Conservation (phyloP, 2,797 vertebrate species). For the Myotis findleyi region DNA sequence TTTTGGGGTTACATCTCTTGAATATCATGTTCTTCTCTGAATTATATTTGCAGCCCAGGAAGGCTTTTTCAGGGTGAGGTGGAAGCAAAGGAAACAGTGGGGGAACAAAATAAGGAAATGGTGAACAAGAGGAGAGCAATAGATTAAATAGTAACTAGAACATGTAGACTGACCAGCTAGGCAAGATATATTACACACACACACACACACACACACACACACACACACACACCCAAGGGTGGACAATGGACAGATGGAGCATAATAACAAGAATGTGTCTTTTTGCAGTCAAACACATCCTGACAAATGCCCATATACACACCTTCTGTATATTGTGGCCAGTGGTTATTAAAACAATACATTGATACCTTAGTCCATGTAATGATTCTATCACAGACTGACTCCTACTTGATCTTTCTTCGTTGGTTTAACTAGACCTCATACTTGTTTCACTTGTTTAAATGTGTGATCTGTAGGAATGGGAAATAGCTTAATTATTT, state of each 20-base stretch:
- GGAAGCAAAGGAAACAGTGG: not conserved
- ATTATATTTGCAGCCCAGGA: not conserved
- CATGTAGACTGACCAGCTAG: not conserved
- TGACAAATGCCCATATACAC: not conserved
- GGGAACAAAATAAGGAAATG: not conserved
- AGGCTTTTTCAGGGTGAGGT: not conserved
- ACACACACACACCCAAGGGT: not conserved
- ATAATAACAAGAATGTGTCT: not conserved
- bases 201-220: not conserved
- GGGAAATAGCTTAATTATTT: not conserved
- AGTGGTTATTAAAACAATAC: not conserved
- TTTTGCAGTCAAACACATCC: not conserved
- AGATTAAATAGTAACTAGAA: not conserved
- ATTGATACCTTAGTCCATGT: not conserved
- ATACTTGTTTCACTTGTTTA: not conserved
- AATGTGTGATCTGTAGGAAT: not conserved
- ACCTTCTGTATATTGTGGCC: not conserved
- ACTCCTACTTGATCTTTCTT: not conserved
- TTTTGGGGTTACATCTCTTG: not conserved
- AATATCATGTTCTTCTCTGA: not conserved
- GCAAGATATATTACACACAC: not conserved
- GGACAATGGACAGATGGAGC: not conserved
- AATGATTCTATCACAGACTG: not conserved
- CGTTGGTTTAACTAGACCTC: not conserved
- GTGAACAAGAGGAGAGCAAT: not conserved